Percentiles rank a stretch among this genome's conserved stretches.
Conservation (phyloP, 1,140 invertebrate genomes). For the Heliconius congener region DNA sequence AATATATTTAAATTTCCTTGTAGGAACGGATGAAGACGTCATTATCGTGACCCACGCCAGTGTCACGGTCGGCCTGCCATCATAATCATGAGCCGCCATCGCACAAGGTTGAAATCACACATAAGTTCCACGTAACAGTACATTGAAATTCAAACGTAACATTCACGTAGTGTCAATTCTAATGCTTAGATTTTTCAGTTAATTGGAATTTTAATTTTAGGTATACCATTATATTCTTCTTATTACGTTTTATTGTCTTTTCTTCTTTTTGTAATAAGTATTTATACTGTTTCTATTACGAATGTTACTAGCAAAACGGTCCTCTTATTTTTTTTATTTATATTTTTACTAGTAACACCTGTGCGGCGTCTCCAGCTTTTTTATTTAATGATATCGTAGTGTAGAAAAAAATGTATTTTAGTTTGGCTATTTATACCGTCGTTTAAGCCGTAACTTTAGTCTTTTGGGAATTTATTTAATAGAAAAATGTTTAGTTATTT, state of each 20-base stretch:
- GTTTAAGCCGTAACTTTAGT: too few species aligned
- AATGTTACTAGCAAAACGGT: too few species aligned
- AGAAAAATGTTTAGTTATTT: too few species aligned
- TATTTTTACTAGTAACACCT: too few species aligned
- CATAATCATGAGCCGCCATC: slow-evolving; percentile 63
- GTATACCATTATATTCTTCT: neutral
- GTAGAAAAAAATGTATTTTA: too few species aligned
- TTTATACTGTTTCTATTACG: too few species aligned
- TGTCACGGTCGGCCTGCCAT: slow-evolving; percentile 71
- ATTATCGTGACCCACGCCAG: slow-evolving; percentile 70
- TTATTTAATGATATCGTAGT: too few species aligned
- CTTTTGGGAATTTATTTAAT: too few species aligned
- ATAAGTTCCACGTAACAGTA: slow-evolving; percentile 34
- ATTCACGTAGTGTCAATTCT: neutral
- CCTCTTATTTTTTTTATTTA: too few species aligned
- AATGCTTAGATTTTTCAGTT: neutral
- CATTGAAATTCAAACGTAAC: slow-evolving; percentile 1
- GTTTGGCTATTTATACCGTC: too few species aligned
- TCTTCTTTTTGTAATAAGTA: neutral
- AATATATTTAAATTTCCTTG: slow-evolving; percentile 26
- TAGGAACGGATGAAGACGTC: slow-evolving; percentile 54
- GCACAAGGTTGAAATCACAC: slow-evolving; percentile 63
- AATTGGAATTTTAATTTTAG: too few species aligned
- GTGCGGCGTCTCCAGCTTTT: too few species aligned
- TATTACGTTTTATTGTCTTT: neutral